phyloP scores from a whole-genome alignment of 1,140 invertebrate species.

The Micrasema minimum region DNA sequence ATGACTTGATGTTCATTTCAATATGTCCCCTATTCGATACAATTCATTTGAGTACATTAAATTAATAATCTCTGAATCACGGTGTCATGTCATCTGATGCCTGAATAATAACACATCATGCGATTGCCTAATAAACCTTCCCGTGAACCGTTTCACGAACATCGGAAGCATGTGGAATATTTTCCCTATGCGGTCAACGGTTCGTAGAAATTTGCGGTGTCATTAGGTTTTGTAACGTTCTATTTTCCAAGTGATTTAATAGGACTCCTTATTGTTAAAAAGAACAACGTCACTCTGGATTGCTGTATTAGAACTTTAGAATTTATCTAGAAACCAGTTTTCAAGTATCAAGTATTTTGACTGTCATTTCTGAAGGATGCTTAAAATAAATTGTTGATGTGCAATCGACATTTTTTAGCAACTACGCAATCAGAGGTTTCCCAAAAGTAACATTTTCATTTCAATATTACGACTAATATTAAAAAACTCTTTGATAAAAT shows the following conservation, averaged over 20 bases:
- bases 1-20: not conserved
- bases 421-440: no score
- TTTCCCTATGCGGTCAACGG: slow-evolving; percentile 48
- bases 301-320: no score
- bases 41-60: slow-evolving; percentile 1
- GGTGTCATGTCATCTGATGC: slow-evolving; percentile 4
- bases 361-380: no score
- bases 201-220: slow-evolving; percentile 28
- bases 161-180: slow-evolving; percentile 50
- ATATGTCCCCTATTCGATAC: not conserved
- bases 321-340: no score
- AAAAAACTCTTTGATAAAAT: no score
- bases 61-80: slow-evolving; percentile 10
- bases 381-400: no score
- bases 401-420: no score
- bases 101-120: not conserved
- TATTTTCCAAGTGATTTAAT: slow-evolving; percentile 24
- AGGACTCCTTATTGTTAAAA: not conserved
- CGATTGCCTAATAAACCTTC: slow-evolving; percentile 9
- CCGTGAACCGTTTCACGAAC: slow-evolving; percentile 13
- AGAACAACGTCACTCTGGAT: slow-evolving; percentile 4
- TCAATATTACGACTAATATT: no score
- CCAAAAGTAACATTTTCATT: no score
- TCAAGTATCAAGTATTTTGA: no score
- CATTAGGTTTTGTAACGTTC: slow-evolving; percentile 19